Evolutionary conservation across 2,113 vertebrate genomes (phyloP), one percentile per base, ranked within the genome.

Genomic region (Stegastes partitus): DNA sequence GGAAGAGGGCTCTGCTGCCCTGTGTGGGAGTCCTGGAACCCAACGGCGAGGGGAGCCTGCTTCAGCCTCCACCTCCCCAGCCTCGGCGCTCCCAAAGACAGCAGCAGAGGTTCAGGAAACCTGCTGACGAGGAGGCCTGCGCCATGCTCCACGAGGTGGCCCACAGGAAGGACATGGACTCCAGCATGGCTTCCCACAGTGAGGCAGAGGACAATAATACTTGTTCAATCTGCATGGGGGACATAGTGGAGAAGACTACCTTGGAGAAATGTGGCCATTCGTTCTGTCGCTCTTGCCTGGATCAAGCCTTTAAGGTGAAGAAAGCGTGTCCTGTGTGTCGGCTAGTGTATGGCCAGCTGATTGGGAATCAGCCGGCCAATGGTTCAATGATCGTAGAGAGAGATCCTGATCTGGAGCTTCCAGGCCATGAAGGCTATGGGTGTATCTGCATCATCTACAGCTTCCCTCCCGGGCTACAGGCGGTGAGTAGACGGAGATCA

Each of bases 371-470:
- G 82, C 97, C 97, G 14, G 95, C 96, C 82, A 97, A 96, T 7
- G 97, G 97, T 21, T 95, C 95, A 56, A 99, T 99, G 97, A 95
- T 96, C 68, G 97, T 98, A 61, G 96, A 96, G 81, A 91, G 96
- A 88, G 96, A 98, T 26, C 94, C 96, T 49, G 95, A 95, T 25
- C 93, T 97, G 58, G 95, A 96, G 28, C 94, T 98, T 83, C 95
- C 97, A 34, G 96, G 97, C 77, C 96, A 98, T 45, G 97, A 98
- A 93, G 96, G 96, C 54, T 96, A 93, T 2, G 97, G 97, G 67
- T 98, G 97, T 92, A 96, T 99, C 94, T 97, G 96, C 93, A 97
- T 98, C 92, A 97, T 97, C 89, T 99, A 99, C 68, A 97, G 96
- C 95, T 98, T 98, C 94, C 96, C 96, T 73, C 96, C 96, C 37